Percentiles rank a stretch among this genome's conserved stretches.
Conservation (phyloP, 2,888 invertebrate genomes). For the Strigamia transsilvanica region DNA sequence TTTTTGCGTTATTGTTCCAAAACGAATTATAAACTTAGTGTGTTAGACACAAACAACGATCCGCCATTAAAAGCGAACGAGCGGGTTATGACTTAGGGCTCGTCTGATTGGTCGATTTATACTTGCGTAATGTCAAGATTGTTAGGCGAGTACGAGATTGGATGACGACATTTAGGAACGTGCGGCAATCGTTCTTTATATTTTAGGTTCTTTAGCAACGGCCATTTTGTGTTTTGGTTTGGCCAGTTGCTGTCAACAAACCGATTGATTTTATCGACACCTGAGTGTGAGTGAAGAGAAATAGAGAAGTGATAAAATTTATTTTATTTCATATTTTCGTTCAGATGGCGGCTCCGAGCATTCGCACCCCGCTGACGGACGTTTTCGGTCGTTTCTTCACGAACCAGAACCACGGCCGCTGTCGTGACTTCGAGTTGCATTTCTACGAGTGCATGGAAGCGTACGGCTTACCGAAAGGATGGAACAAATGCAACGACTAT, state of each 20-base stretch:
- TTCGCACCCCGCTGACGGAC: slow-evolving; percentile 35
- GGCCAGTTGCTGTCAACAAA: background rate
- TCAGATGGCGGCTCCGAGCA: background rate
- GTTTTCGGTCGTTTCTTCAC: background rate
- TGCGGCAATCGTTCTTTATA: too few relatives aligned
- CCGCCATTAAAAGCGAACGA: background rate
- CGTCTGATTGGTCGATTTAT: background rate
- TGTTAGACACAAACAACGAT: background rate
- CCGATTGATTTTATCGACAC: too few relatives aligned
- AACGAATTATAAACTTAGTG: background rate
- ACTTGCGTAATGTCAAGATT: background rate
- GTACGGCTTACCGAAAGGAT: slow-evolving; percentile 20
- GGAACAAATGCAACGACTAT: background rate
- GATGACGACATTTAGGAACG: background rate
- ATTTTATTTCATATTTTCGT: background rate
- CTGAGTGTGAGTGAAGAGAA: too few relatives aligned
- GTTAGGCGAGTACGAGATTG: background rate
- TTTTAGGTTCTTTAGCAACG: background rate
- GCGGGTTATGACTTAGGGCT: too few relatives aligned
- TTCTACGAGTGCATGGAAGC: slow-evolving; percentile 51
- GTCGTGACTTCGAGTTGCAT: slow-evolving; percentile 48
- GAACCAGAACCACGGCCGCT: slow-evolving; percentile 7
- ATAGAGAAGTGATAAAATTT: too few relatives aligned
- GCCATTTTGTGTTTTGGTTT: slow-evolving; percentile 12
- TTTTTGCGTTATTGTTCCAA: background rate